Conservation (phyloP, 92 coral and sea anemone genomes). For the Epizoanthus rinbou region DNA sequence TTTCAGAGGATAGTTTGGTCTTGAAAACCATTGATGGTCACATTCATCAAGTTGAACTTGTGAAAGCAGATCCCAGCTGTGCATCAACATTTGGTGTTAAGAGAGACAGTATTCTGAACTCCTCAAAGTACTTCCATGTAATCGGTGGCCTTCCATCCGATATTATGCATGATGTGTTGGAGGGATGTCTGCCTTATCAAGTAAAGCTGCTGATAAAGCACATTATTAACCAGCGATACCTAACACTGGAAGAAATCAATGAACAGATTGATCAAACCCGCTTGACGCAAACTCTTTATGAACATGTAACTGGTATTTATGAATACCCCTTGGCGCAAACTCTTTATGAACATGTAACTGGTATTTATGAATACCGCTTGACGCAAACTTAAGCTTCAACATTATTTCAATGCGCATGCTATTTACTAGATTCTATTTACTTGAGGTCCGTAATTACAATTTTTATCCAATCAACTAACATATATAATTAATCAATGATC, state of each 20-base stretch:
- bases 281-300: no score
- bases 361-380: no score
- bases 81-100: constrained; percentile 66
- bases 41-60: constrained; percentile 44
- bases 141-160: constrained; percentile 71
- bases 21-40: constrained; percentile 50
- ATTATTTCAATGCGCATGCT: no score
- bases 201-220: constrained; percentile 50
- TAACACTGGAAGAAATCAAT: constrained; percentile 52
- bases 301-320: no score
- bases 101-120: constrained; percentile 47
- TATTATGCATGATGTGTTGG: constrained; percentile 69
- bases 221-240: constrained; percentile 33
- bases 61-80: constrained; percentile 49
- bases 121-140: constrained; percentile 63
- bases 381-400: no score
- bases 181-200: constrained; percentile 60
- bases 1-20: constrained; percentile 59
- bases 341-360: no score
- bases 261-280: constrained; percentile 33
- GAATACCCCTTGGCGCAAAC: no score
- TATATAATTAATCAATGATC: no score
- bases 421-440: no score
- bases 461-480: no score
- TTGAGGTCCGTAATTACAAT: no score